Base-by-base conservation (phyloP, 2,113 vertebrate species). In the Notarius quadriscutis region DNA sequence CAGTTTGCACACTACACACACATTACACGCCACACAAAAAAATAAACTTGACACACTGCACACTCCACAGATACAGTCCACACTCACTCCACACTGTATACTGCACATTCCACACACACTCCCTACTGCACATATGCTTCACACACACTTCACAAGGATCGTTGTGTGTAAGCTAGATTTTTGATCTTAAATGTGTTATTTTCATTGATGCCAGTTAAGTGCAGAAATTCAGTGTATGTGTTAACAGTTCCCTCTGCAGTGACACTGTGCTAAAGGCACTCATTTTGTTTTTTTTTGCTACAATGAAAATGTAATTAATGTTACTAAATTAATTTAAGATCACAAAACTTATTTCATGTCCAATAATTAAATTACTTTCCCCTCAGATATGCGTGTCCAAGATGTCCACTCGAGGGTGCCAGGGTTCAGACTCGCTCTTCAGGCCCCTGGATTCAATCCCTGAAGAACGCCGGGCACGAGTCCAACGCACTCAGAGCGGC, bases 361-460 rank as follows among this genome's bases (percentile, higher is more conserved):
- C 34, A 41, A 3, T 3, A 41, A 77, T 53, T 34, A 34, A 25
- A 74, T 11, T 25, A 2, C 53, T 22, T 60, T 84, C 91, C 90
- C 86, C 84, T 91, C 94, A 99, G 98, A 99, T 99, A 99, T 99
- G 98, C 95, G 97, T 98, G 96, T 96, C 97, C 94, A 99, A 98
- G 96, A 99, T 99, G 98, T 99, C 98, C 92, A 98, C 97, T 96
- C 97, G 96, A 93, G 97, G 97, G 95, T 97, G 96, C 95, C 97
- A 97, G 96, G 97, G 97, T 95, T 95, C 96, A 89, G 98, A 99
- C 94, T 97, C 97, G 84, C 95, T 98, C 94, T 97, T 98, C 96
- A 98, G 97, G 93, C 97, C 96, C 92, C 94, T 99, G 95, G 98
- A 98, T 94, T 97, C 98, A 94, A 98, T 99, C 96, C 98, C 98